Base-by-base conservation (phyloP, 2,888 invertebrate genomes). In the Drosophila nigritarsus region DNA sequence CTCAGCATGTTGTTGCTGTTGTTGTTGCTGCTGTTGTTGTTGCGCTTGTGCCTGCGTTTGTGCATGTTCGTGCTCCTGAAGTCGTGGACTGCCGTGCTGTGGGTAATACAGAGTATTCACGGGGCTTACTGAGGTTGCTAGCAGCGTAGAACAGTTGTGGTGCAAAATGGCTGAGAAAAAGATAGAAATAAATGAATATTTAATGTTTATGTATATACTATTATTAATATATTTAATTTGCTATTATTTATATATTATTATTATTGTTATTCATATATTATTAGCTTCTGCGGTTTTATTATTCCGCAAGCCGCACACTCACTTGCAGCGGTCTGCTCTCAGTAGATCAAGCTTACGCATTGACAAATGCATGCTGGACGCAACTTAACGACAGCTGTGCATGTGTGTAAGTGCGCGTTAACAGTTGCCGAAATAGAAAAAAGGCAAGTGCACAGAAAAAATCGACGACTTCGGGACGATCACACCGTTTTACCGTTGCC, bases 101-200 rank as follows among this genome's bases (percentile, higher is more conserved):
- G 92, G 93, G 73, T 94, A 94, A 93, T 95, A 94, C 91, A 95
- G 89, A 1, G 91, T 91, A 73, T 93, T 85, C 0, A 75, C 93
- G 18, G 94, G 94, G 89, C 94, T 94, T 3, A 93, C 92, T 13
- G 94, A 93, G 91, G 94, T 94, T 50, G 94, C 92, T 73, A 94
- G 93, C 53, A 91, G 65, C n/a, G 88, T 67, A 0, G 86, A 76
- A 20, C 80, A 82, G 50, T 80, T 86, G 24, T 85, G 87, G 48
- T 83, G 85, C n/a, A 79, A 49, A 34, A 73, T 58, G 30, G 76
- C 84, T 85, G 30, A 38, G 8, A 13, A 27, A 32, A 54, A 63
- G 29, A 20, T 29, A 18, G 20, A 8, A 7, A 36, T 13, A 11
- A 27, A 45, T 30, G 7, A 36, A 13, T 20, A 13, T 36, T 49